A percentile compares a stretch with the other conserved stretches of the same genome.
Conservation (phyloP, 2,797 vertebrate species). For the Tapirus indicus region DNA sequence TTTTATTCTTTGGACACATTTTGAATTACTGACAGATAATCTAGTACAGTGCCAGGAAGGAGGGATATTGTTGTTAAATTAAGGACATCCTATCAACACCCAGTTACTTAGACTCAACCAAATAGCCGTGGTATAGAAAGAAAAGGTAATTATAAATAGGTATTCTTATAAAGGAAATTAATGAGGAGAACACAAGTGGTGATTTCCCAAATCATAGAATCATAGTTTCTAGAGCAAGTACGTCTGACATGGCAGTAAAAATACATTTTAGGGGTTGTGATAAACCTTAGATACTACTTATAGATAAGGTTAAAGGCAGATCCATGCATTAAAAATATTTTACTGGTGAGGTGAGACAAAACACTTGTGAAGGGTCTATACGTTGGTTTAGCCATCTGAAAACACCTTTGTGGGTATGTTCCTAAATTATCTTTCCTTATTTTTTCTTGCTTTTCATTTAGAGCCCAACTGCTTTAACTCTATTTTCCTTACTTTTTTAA, state of each 20-base stretch:
- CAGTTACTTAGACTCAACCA: constrained; percentile 60
- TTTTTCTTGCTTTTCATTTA: constrained; percentile 18
- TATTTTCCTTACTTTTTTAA: constrained; percentile 52
- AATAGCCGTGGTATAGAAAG: constrained; percentile 20
- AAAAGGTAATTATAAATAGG: constrained; percentile 53
- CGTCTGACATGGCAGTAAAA: constrained; percentile 24
- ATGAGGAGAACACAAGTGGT: constrained; percentile 50
- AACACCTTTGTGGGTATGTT: background rate
- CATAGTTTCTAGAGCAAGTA: background rate
- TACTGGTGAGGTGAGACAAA: constrained; percentile 14
- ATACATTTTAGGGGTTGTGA: background rate
- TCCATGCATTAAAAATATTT: constrained; percentile 26
- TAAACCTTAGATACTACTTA: constrained; percentile 47
- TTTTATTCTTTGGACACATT: constrained; percentile 73
- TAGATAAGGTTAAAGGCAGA: constrained; percentile 26
- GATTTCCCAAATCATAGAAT: constrained; percentile 4
- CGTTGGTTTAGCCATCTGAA: background rate
- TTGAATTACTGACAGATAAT: constrained; percentile 73
- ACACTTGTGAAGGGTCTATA: background rate
- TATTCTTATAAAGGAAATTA: constrained; percentile 49
- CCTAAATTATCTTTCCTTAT: constrained; percentile 17
- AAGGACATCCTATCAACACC: constrained; percentile 64
- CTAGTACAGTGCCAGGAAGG: background rate
- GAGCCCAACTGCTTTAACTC: background rate
- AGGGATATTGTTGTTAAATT: constrained; percentile 30